A percentile compares a stretch with the other conserved stretches of the same genome.
Conservation (phyloP, 2,888 invertebrate species). For the Tachystola acroxantha region DNA sequence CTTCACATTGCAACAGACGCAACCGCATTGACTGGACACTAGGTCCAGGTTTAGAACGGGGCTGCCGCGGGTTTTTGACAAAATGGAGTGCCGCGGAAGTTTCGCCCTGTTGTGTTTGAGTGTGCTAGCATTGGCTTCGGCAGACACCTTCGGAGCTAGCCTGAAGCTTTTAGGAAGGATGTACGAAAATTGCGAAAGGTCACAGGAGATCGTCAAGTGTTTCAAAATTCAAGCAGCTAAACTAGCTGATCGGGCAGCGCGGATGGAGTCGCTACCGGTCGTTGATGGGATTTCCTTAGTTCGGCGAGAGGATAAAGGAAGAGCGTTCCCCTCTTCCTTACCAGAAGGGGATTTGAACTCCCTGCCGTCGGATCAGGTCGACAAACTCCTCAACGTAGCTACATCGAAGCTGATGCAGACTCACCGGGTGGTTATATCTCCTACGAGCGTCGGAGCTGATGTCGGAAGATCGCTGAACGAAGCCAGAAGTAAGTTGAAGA, state of each 20-base stretch:
- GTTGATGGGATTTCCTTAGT: slow-evolving; percentile 81
- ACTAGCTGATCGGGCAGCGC: slow-evolving; percentile 80
- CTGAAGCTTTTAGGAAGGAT: slow-evolving; percentile 72
- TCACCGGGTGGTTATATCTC: slow-evolving; percentile 77
- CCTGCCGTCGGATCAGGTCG: slow-evolving; percentile 78
- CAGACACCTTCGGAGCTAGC: slow-evolving; percentile 61
- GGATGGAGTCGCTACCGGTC: slow-evolving; percentile 79
- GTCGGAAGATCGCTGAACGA: slow-evolving; percentile 68
- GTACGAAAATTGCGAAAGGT: slow-evolving; percentile 80
- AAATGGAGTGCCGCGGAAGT: slow-evolving; percentile 65
- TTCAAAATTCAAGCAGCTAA: slow-evolving; percentile 84
- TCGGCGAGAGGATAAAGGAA: slow-evolving; percentile 58
- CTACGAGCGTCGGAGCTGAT: slow-evolving; percentile 54
- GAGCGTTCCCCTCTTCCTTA: slow-evolving; percentile 67
- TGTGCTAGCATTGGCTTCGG: slow-evolving; percentile 47
- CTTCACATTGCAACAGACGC: slow-evolving; percentile 73
- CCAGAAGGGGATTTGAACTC: slow-evolving; percentile 79
- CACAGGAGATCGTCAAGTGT: slow-evolving; percentile 82
- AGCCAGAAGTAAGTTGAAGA: slow-evolving; percentile 81
- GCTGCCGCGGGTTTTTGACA: slow-evolving; percentile 45
- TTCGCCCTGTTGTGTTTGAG: slow-evolving; percentile 57
- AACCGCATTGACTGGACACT: slow-evolving; percentile 60
- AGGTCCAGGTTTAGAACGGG: slow-evolving; percentile 35
- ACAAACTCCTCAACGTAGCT: slow-evolving; percentile 76
- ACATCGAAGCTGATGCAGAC: slow-evolving; percentile 78